A percentile compares a stretch with the other conserved stretches of the same genome.
Evolutionary conservation across 2,888 invertebrate genomes (phyloP).

Genomic region (Poecilobothrus nobilitatus): DNA sequence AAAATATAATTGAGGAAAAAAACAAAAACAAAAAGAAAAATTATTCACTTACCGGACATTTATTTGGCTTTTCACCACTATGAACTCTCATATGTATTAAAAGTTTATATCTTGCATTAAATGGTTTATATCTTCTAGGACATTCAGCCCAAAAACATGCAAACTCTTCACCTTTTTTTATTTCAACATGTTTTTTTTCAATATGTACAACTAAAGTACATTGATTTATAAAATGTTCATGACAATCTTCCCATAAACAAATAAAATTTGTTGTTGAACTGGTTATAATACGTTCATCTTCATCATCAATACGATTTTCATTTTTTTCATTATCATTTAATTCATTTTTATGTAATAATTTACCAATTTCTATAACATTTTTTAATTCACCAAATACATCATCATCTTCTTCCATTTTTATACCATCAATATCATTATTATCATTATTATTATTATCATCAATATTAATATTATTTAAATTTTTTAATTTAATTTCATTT

Average conservation of each 20-base stretch:
- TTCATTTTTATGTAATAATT: background rate
- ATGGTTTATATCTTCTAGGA: slow-evolving; percentile 77
- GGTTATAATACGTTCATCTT: background rate
- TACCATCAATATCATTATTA: slow-evolving; percentile 18
- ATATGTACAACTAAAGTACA: slow-evolving; percentile 73
- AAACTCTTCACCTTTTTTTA: slow-evolving; percentile 78
- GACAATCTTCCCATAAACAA: slow-evolving; percentile 85
- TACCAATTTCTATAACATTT: background rate
- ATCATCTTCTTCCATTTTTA: slow-evolving; percentile 25
- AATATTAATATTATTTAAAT: slow-evolving; percentile 13
- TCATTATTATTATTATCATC: slow-evolving; percentile 11
- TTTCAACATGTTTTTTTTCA: slow-evolving; percentile 79
- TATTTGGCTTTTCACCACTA: slow-evolving; percentile 96
- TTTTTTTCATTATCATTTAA: background rate
- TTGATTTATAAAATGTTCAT: slow-evolving; percentile 69
- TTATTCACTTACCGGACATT: slow-evolving; percentile 77
- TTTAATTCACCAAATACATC: slow-evolving; percentile 15
- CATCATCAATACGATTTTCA: background rate
- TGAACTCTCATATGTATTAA: slow-evolving; percentile 96
- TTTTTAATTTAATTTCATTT: slow-evolving; percentile 30
- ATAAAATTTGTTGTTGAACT: slow-evolving; percentile 21
- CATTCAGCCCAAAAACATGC: slow-evolving; percentile 93
- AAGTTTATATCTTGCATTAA: slow-evolving; percentile 95
- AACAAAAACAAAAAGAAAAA: background rate
- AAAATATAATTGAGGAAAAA: too few relatives aligned